These are phyloP conservation scores for Lucifuga dentata DNA, from an alignment of 2,113 vertebrate species.

Conservation along the genomic window DNA sequence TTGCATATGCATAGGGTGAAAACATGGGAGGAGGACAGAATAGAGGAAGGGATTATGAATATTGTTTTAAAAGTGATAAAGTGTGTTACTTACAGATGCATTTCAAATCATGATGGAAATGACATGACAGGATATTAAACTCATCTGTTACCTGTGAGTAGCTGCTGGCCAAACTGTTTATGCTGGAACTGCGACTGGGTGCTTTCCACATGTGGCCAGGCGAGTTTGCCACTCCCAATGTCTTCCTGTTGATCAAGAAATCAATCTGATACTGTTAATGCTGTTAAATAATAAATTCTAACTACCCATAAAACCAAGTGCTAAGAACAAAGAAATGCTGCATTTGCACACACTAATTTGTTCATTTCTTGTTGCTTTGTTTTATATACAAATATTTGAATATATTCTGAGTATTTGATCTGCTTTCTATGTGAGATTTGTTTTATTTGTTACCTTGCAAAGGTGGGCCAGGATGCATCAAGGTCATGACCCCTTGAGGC, in stretches of 20 bases:
- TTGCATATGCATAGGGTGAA: constrained; percentile 22
- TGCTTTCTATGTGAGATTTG: neutral
- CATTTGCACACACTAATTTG: neutral
- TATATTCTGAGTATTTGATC: no score
- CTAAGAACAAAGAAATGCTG: no score
- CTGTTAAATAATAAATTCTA: neutral
- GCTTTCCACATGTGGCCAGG: constrained; percentile 91
- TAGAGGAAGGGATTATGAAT: constrained; percentile 1
- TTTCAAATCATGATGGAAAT: constrained; percentile 1
- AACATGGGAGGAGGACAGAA: neutral
- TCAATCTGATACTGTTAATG: neutral
- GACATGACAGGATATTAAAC: constrained; percentile 7
- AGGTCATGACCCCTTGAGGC: constrained; percentile 94
- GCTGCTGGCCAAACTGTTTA: constrained; percentile 93
- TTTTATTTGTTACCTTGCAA: constrained; percentile 87
- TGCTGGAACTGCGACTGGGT: constrained; percentile 95
- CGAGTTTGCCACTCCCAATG: constrained; percentile 85
- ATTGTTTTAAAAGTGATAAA: no score
- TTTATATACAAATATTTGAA: neutral
- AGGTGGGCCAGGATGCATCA: constrained; percentile 94
- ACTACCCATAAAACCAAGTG: no score
- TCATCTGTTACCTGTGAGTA: constrained; percentile 88
- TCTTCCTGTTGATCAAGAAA: constrained; percentile 83
- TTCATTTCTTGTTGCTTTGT: neutral
- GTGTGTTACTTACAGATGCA: neutral